Evolutionary conservation across 2,888 invertebrate species (phyloP), one percentile per base, ranked within the genome.

Genomic region (Gymnocheta viridis): DNA sequence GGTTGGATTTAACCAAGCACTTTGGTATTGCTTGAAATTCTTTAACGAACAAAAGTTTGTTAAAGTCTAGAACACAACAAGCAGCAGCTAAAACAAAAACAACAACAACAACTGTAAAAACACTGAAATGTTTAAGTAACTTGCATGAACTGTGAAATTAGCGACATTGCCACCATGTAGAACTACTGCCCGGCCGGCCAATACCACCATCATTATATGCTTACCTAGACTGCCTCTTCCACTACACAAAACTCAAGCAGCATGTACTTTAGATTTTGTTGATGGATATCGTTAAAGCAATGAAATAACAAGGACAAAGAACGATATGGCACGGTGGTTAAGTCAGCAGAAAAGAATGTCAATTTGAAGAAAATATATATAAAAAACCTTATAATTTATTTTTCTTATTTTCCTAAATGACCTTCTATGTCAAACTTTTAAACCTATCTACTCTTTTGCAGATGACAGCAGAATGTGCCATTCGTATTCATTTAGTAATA

Each of bases 141-240:
- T 82, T 49, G 82, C 77, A 78, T 78, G 73, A 82, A 79, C 82
- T 82, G 82, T 79, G 73, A 82, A 82, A 82, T 82, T 82, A 79
- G 82, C 79, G 82, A 74, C 82, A 82, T 67, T 79, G 73, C 79
- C 82, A 79, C 78, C 74, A 74, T 69, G 38, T 35, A 41, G 19
- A 70, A 60, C 62, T 41, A 73, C 27, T 49, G 19, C 7, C 56
- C 2, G 19, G 19, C 19, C 47, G 38, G 35, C 47, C 58, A 47
- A n/a, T 22, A 41, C 29, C 54, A 41, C 17, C 7, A 47, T 17
- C 19, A 72, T 9, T 41, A 49, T 60, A n/a, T 62, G 17, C 41
- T 56, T 17, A 22, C 54, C 17, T 44, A 51, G 51, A 44, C 29
- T 58, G 10, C 47, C 51, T 17, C 14, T 27, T 17, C 27, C 14